Percentiles rank a stretch among this genome's conserved stretches.
phyloP scores from a whole-genome alignment of 2,888 invertebrate species.

The Tetrapedia diversipes region DNA sequence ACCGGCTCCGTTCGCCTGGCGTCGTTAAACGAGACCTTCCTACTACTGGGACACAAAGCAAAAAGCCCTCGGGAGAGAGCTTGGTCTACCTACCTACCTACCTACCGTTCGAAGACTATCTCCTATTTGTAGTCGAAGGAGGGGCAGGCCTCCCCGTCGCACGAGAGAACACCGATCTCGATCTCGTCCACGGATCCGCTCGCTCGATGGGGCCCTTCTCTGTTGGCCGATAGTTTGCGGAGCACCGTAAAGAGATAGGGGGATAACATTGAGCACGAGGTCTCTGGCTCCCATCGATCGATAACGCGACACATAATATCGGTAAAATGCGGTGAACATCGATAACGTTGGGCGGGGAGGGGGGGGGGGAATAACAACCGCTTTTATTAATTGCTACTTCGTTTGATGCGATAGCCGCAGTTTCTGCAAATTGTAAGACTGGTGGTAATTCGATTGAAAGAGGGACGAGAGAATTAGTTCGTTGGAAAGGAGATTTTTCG shows the following conservation, averaged over 20 bases:
- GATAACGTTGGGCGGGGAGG: neutral
- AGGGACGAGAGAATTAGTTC: too few species aligned
- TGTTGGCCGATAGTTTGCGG: constrained; percentile 32
- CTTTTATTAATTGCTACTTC: neutral
- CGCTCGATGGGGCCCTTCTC: constrained; percentile 21
- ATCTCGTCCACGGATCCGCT: constrained; percentile 36
- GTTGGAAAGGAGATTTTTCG: too few species aligned
- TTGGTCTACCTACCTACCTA: constrained; percentile 42
- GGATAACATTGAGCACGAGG: constrained; percentile 1
- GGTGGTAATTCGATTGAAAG: too few species aligned
- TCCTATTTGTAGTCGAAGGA: constrained; percentile 61
- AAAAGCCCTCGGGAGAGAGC: constrained; percentile 67
- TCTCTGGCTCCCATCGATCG: constrained; percentile 28
- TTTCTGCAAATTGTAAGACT: too few species aligned
- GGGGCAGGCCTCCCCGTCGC: constrained; percentile 54
- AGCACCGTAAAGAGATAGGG: constrained; percentile 27
- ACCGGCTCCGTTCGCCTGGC: constrained; percentile 63
- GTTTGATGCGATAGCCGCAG: neutral
- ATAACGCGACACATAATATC: constrained; percentile 23
- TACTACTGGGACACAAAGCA: constrained; percentile 65
- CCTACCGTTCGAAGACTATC: constrained; percentile 61
- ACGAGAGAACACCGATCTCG: constrained; percentile 48
- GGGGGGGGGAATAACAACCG: neutral
- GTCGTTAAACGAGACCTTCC: constrained; percentile 74
- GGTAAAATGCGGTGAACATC: constrained; percentile 28